Base-by-base conservation (phyloP, 2,113 vertebrate genomes). In the Pseudolaguvia tuberculata region DNA sequence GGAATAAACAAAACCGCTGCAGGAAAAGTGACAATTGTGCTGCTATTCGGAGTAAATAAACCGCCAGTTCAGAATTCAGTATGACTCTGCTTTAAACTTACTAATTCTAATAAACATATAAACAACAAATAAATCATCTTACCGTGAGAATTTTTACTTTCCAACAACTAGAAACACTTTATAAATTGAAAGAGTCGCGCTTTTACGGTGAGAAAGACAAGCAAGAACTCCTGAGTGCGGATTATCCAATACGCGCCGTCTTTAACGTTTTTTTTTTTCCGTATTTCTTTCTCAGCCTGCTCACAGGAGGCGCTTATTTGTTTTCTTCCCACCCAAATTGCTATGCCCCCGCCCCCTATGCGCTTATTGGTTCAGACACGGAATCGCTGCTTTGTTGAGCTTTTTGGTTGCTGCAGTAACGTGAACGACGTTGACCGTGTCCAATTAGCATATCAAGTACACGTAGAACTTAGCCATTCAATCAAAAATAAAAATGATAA, bases 291-390 rank as follows among this genome's bases (percentile, higher is more conserved):
- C 67, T 39, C 45, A 45, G n/a, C 50, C 45, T 55, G 12, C 56
- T 18, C 14, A 53, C 51, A 27, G 56, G 20, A 55, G 59, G 56
- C 70, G 70, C 29, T 47, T 58, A 72, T 72, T 59, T n/a, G 56
- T 47, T 48, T 59, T 59, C 45, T n/a, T 48, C 39, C 56, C 23
- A 59, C 70, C 70, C 56, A 45, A n/a, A 48, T 59, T 59, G 6
- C 45, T 9, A n/a, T 29, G 7, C 3, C 4, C 12, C 39, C 56
- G 70, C 42, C 42, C 29, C 12, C 25, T n/a, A 8, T 14, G 0
- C 5, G 3, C 0, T 29, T 42, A 72, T 59, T 59, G 56, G 55
- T 17, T n/a, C 1, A 21, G 5, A 48, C 17, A 1, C 27, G 5
- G 23, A 12, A 10, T 20, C 23, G 63, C 45, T 12, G 23, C 8